Evolutionary conservation across 53 echinoderm and acorn worm species (phyloP).

Genomic region (Echinarachnius parma): DNA sequence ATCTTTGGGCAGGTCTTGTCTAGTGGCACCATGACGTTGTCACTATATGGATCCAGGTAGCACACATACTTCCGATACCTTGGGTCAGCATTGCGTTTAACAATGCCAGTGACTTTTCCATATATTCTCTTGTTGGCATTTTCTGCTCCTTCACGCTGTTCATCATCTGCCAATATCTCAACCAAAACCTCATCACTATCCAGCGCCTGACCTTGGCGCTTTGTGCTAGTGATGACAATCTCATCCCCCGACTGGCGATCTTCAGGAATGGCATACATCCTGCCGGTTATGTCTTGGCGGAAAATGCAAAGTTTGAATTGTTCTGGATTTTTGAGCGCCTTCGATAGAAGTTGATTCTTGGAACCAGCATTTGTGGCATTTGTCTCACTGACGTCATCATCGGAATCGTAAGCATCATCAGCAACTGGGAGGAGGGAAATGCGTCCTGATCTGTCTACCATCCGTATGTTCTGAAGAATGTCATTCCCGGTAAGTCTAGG

Average conservation of each 20-base stretch:
- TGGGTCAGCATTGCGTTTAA: constrained; percentile 58
- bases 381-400: constrained; percentile 13
- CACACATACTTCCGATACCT: constrained; percentile 69
- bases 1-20: constrained; percentile 74
- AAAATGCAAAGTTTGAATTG: constrained; percentile 75
- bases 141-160: constrained; percentile 40
- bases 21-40: constrained; percentile 83
- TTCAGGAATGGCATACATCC: constrained; percentile 59
- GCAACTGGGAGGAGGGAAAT: too few relatives aligned
- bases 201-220: constrained; percentile 69
- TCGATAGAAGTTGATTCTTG: constrained; percentile 13
- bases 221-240: constrained; percentile 68
- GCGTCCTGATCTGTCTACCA: too few relatives aligned
- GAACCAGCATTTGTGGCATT: too few relatives aligned
- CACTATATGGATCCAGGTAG: constrained; percentile 71
- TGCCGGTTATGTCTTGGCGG: constrained; percentile 65
- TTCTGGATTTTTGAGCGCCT: constrained; percentile 54
- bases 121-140: constrained; percentile 35
- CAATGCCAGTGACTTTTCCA: constrained; percentile 68
- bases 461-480: too few relatives aligned
- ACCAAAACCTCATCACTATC: constrained; percentile 68
- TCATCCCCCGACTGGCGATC: constrained; percentile 61
- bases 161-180: constrained; percentile 61
- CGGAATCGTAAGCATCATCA: constrained; percentile 14
- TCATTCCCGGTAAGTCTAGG: too few relatives aligned